These are phyloP conservation scores for Ailuropoda melanoleuca DNA, from an alignment of 2,113 vertebrate genomes.

Conservation along the genomic window DNA sequence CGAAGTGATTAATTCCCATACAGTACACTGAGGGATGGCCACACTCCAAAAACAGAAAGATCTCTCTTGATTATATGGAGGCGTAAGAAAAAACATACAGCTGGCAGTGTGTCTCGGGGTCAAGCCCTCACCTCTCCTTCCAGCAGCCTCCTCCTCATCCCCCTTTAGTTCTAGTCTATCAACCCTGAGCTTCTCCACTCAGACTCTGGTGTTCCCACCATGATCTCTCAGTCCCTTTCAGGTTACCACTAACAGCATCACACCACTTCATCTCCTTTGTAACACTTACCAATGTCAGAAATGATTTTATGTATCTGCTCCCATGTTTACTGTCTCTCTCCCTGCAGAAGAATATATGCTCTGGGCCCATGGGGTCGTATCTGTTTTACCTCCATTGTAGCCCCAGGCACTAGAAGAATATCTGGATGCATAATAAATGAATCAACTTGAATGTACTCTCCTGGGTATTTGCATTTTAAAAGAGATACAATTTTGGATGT, in stretches of 20 bases:
- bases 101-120: neutral
- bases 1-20: neutral
- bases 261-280: neutral
- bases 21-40: neutral
- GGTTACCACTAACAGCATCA: neutral
- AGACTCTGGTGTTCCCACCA: neutral
- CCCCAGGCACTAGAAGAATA: neutral
- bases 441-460: neutral
- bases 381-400: neutral
- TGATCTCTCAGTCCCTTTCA: neutral
- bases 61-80: neutral
- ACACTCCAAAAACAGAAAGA: neutral
- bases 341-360: neutral
- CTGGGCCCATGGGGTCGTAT: too few relatives aligned
- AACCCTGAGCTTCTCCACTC: neutral
- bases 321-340: neutral
- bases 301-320: neutral
- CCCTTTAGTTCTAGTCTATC: neutral
- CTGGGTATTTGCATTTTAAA: neutral
- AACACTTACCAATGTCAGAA: neutral
- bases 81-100: neutral
- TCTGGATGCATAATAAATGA: neutral
- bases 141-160: neutral
- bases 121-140: neutral
- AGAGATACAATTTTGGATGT: neutral